Percentiles rank a stretch among this genome's conserved stretches.
phyloP scores from a whole-genome alignment of 2,797 vertebrate species.

The Eulemur mongoz region DNA sequence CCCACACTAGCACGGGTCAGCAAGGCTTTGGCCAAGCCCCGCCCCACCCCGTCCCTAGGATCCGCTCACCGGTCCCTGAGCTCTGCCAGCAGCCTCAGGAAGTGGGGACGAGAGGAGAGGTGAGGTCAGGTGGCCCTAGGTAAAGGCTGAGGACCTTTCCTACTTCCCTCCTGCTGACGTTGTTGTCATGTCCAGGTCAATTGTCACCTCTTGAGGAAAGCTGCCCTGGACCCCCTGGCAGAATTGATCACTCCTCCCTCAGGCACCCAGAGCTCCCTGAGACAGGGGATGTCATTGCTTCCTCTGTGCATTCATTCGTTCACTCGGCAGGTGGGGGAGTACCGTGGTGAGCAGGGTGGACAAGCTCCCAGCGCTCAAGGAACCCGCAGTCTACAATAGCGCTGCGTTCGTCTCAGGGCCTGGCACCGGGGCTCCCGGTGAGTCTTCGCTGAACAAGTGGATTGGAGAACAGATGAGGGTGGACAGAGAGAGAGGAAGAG shows the following conservation, averaged over 20 bases:
- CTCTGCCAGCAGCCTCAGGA: neutral
- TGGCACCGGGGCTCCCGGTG: too few species aligned
- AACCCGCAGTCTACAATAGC: rapidly evolving
- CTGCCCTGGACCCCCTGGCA: neutral
- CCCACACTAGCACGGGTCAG: neutral
- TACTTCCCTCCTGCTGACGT: neutral
- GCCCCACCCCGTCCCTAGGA: neutral
- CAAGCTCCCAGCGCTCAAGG: neutral
- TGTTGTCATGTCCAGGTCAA: too few species aligned
- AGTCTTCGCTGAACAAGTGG: neutral
- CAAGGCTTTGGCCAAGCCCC: neutral
- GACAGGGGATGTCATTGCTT: neutral
- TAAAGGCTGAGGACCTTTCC: rapidly evolving
- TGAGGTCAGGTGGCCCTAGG: rapidly evolving
- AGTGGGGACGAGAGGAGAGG: neutral
- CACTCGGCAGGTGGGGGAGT: neutral
- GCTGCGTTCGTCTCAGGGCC: neutral
- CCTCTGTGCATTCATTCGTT: neutral
- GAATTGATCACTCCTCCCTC: too few species aligned
- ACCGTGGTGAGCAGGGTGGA: rapidly evolving
- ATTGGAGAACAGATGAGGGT: neutral
- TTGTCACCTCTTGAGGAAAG: neutral
- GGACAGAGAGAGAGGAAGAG: neutral
- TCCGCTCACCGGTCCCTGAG: neutral
- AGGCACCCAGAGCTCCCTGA: neutral